Conservation (phyloP, 1,140 invertebrate species). For the Hycleus phaleratus region DNA sequence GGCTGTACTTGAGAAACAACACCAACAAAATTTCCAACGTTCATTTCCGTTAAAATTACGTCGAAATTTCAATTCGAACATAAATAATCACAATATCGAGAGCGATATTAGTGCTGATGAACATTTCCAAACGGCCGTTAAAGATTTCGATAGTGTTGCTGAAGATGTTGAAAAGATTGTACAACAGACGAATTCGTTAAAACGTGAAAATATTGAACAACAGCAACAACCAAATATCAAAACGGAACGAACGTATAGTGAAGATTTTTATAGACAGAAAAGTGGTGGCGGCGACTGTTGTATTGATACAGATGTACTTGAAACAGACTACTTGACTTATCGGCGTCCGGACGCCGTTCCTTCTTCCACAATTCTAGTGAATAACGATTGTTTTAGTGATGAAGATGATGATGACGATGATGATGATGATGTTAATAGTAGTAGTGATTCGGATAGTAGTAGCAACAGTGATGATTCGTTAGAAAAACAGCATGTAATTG, state of each 20-base stretch:
- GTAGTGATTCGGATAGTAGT: slow-evolving; percentile 13
- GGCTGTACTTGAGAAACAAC: slow-evolving; percentile 34
- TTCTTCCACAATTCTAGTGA: slow-evolving; percentile 6
- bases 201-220: not conserved
- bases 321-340: not conserved
- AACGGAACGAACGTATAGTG: not conserved
- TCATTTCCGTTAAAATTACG: slow-evolving; percentile 1
- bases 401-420: not conserved
- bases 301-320: too few relatives aligned
- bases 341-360: slow-evolving; percentile 7
- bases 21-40: slow-evolving; percentile 10
- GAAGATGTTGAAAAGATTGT: slow-evolving; percentile 37
- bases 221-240: not conserved
- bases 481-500: slow-evolving; percentile 30
- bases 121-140: slow-evolving; percentile 34
- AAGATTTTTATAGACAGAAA: too few relatives aligned
- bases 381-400: not conserved
- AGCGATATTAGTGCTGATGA: slow-evolving; percentile 14
- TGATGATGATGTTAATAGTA: slow-evolving; percentile 7
- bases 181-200: slow-evolving; percentile 7
- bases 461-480: slow-evolving; percentile 19
- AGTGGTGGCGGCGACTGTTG: too few relatives aligned
- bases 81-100: slow-evolving; percentile 5
- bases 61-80: slow-evolving; percentile 17
- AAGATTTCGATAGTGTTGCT: slow-evolving; percentile 36